phyloP scores from a whole-genome alignment of 1,140 invertebrate genomes.

The Laodelphax striatellus region DNA sequence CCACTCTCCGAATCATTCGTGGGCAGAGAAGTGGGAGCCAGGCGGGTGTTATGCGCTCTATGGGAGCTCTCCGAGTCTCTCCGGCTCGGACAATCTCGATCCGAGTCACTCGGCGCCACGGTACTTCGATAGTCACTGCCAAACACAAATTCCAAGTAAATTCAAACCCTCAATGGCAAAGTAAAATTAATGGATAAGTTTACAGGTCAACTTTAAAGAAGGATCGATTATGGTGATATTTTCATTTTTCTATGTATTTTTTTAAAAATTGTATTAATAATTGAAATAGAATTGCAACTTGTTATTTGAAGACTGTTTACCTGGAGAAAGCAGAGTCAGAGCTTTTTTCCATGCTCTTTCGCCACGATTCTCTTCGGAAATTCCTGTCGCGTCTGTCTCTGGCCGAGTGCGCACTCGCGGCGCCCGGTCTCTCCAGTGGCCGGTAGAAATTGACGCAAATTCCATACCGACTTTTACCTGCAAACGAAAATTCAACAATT shows the following conservation, averaged over 20 bases:
- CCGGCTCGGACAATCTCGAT: slow-evolving; percentile 61
- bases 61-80: slow-evolving; percentile 47
- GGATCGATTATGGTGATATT: no score
- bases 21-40: slow-evolving; percentile 40
- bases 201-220: no score
- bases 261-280: no score
- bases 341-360: slow-evolving; percentile 80
- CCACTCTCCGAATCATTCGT: slow-evolving; percentile 76
- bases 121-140: slow-evolving; percentile 84
- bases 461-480: slow-evolving; percentile 78
- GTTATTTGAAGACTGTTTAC: slow-evolving; percentile 37
- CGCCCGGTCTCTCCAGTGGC: slow-evolving; percentile 54
- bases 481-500: slow-evolving; percentile 12
- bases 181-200: no score
- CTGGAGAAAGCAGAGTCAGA: slow-evolving; percentile 86
- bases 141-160: slow-evolving; percentile 20
- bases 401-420: slow-evolving; percentile 19
- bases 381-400: slow-evolving; percentile 37
- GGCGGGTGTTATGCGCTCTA: slow-evolving; percentile 16
- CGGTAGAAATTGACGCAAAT: slow-evolving; percentile 98
- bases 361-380: slow-evolving; percentile 73
- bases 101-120: slow-evolving; percentile 75
- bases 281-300: no score
- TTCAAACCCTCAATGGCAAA: no score
- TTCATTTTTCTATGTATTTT: no score